These are phyloP conservation scores for Antheraea pernyi DNA, from an alignment of 1,140 invertebrate species.

Conservation along the genomic window DNA sequence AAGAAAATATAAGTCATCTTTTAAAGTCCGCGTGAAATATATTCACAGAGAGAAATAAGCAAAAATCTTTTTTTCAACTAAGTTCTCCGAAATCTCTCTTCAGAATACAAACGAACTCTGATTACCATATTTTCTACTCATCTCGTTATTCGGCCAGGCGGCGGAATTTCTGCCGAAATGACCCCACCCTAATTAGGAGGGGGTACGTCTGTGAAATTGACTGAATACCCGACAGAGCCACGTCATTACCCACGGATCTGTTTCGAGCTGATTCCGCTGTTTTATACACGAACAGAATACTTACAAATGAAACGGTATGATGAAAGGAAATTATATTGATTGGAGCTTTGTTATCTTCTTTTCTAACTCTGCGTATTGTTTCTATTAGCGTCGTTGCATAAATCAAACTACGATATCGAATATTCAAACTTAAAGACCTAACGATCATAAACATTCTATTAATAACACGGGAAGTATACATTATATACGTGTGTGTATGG, in stretches of 20 bases:
- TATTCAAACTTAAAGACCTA: too few species aligned
- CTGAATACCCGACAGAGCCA: slow-evolving; percentile 21
- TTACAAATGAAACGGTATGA: too few species aligned
- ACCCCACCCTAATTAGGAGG: slow-evolving; percentile 26
- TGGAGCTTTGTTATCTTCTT: too few species aligned
- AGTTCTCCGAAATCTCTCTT: neutral
- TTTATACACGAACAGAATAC: neutral
- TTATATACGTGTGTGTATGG: too few species aligned
- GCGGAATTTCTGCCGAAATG: slow-evolving; percentile 9
- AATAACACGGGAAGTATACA: too few species aligned
- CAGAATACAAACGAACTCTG: neutral
- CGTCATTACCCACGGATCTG: slow-evolving; percentile 24
- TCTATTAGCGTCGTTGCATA: too few species aligned
- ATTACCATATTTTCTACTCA: slow-evolving; percentile 1
- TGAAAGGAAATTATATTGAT: too few species aligned
- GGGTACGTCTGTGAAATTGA: slow-evolving; percentile 25
- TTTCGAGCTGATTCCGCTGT: slow-evolving; percentile 22
- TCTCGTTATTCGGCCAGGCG: neutral
- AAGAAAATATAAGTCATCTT: neutral
- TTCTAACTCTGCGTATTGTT: too few species aligned
- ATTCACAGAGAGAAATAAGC: neutral
- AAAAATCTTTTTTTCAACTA: neutral
- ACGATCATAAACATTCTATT: too few species aligned
- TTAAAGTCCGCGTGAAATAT: neutral
- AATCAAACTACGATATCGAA: too few species aligned